Evolutionary conservation across 2,797 vertebrate genomes (phyloP).

Genomic region (Rousettus madagascariensis): DNA sequence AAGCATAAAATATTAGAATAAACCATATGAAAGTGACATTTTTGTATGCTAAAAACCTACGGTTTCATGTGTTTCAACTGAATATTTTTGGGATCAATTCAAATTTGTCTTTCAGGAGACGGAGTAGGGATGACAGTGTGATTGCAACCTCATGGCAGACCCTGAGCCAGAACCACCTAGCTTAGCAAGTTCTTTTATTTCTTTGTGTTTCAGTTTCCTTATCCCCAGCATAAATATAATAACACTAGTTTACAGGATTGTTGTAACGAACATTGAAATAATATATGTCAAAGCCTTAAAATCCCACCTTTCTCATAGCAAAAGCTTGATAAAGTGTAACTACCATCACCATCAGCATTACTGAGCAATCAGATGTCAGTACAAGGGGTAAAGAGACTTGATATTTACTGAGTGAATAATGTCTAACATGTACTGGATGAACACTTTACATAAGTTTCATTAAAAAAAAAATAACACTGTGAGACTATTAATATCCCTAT

Average conservation of each 20-base stretch:
- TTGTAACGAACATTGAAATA: not conserved
- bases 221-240: not conserved
- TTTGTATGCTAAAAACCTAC: conserved; percentile 40
- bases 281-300: conserved; percentile 1
- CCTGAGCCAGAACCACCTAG: not conserved
- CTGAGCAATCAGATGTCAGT: not conserved
- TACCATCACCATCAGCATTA: not conserved
- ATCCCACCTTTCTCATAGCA: not conserved
- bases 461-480: not conserved
- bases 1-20: conserved; percentile 58
- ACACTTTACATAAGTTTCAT: not conserved
- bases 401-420: not conserved
- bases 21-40: conserved; percentile 44
- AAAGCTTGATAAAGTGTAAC: not conserved
- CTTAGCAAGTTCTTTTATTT: not conserved
- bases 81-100: conserved; percentile 1
- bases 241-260: not conserved
- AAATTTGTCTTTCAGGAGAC: conserved; percentile 36
- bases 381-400: not conserved
- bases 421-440: not conserved
- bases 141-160: not conserved
- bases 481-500: not conserved
- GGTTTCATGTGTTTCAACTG: conserved; percentile 21
- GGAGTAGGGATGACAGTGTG: not conserved
- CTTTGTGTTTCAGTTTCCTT: not conserved